A percentile compares a stretch with the other conserved stretches of the same genome.
Evolutionary conservation across 2,113 vertebrate species (phyloP).

Genomic region (Collichthys lucidus): DNA sequence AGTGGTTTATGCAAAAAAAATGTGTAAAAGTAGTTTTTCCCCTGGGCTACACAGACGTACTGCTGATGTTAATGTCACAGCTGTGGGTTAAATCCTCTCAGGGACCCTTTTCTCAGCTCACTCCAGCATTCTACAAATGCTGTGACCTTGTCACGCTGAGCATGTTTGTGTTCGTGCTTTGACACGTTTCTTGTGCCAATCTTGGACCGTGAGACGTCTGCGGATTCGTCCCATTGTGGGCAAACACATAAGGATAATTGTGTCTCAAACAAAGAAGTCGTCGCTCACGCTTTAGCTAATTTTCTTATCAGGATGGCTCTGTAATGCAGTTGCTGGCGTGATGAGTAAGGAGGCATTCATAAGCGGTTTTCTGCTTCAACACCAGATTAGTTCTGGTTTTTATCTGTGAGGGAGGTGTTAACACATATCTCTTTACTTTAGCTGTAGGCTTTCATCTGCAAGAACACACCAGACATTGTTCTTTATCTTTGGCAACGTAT

Average conservation of each 20-base stretch:
- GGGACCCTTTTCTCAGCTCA: not conserved
- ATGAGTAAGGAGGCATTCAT: not conserved
- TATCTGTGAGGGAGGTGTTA: conserved; percentile 18
- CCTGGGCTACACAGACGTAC: not conserved
- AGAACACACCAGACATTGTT: not conserved
- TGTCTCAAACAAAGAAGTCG: not conserved
- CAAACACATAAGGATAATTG: not conserved
- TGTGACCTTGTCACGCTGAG: conserved; percentile 16
- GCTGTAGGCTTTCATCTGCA: not conserved
- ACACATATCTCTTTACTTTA: not conserved
- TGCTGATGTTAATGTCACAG: conserved; percentile 8
- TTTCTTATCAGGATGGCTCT: not conserved
- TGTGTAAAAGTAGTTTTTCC: not conserved
- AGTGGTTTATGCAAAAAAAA: not conserved
- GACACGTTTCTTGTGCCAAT: not conserved
- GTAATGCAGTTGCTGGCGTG: not conserved
- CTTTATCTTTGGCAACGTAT: not conserved
- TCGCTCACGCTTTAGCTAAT: not conserved
- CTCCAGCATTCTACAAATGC: not conserved
- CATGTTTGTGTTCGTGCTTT: not conserved
- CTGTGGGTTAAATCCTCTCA: not conserved
- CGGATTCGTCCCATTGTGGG: conserved; percentile 2
- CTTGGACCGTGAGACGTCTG: not conserved
- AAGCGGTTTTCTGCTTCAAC: not conserved
- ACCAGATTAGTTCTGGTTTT: not conserved